Percentiles rank a stretch among this genome's conserved stretches.
Conservation (phyloP, 2,113 vertebrate species). For the Indicator indicator region DNA sequence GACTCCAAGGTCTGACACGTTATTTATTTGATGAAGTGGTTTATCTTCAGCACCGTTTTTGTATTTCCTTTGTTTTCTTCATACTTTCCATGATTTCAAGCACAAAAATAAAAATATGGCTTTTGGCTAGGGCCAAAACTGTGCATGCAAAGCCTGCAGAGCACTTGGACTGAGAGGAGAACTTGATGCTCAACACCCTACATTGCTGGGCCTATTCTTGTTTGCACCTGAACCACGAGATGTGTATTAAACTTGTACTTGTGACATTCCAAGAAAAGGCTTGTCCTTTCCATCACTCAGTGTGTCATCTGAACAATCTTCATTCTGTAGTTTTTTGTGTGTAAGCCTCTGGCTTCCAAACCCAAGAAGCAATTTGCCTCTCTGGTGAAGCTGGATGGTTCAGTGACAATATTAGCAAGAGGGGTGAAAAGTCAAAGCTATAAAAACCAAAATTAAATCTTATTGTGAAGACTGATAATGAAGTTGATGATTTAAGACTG, state of each 20-base stretch:
- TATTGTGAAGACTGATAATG: not conserved
- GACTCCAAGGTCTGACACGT: constrained; percentile 40
- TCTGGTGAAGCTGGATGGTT: not conserved
- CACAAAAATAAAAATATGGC: not conserved
- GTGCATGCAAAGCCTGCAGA: not conserved
- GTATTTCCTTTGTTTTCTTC: constrained; percentile 23
- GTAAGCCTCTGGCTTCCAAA: not conserved
- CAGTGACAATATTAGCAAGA: not conserved
- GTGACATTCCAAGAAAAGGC: not conserved
- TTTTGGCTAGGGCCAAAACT: not conserved
- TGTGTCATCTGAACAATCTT: not conserved
- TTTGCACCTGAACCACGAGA: not conserved
- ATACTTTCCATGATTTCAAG: constrained; percentile 3
- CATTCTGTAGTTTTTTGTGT: not conserved
- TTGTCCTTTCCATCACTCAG: not conserved
- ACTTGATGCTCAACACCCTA: not conserved
- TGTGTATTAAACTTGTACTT: not conserved
- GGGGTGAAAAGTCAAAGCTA: not conserved
- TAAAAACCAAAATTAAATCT: not conserved
- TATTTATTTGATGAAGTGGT: constrained; percentile 74
- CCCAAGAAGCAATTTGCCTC: not conserved
- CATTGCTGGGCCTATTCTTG: not conserved
- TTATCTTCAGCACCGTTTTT: constrained; percentile 37
- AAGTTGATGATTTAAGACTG: not conserved
- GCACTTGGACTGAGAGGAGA: not conserved